Evolutionary conservation across 2,888 invertebrate species (phyloP).

Genomic region (Zaprionus lineosus): DNA sequence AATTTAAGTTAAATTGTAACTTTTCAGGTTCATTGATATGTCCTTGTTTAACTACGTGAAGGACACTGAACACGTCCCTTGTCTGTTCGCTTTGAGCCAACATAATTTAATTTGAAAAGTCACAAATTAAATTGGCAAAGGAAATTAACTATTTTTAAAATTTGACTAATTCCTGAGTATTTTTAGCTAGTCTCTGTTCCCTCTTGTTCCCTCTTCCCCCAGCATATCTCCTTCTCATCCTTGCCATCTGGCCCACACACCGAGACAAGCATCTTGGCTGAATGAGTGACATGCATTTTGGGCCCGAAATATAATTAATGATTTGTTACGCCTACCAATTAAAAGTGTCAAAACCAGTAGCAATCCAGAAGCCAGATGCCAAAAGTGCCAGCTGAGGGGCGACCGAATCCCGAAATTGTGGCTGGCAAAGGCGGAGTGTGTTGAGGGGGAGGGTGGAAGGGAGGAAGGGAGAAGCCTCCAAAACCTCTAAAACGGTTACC

Average conservation of each 20-base stretch:
- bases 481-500: conserved; percentile 39
- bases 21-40: too few relatives aligned
- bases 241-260: too few relatives aligned
- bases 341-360: conserved; percentile 70
- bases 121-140: too few relatives aligned
- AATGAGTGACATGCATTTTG: conserved; percentile 65
- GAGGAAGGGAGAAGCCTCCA: background rate
- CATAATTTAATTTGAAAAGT: too few relatives aligned
- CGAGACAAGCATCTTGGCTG: conserved; percentile 1
- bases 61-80: too few relatives aligned
- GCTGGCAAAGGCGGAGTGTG: background rate
- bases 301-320: conserved; percentile 73
- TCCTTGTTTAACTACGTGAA: too few relatives aligned
- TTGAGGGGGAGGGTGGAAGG: background rate
- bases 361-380: conserved; percentile 8
- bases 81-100: too few relatives aligned
- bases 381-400: too few relatives aligned
- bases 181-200: background rate
- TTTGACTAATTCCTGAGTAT: too few relatives aligned
- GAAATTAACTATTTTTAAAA: too few relatives aligned
- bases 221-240: background rate
- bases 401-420: too few relatives aligned
- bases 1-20: too few relatives aligned
- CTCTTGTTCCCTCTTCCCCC: background rate
- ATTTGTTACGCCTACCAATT: conserved; percentile 73